Evolutionary conservation across 1,140 invertebrate species (phyloP).

Genomic region (Plectrocnemia conspersa): DNA sequence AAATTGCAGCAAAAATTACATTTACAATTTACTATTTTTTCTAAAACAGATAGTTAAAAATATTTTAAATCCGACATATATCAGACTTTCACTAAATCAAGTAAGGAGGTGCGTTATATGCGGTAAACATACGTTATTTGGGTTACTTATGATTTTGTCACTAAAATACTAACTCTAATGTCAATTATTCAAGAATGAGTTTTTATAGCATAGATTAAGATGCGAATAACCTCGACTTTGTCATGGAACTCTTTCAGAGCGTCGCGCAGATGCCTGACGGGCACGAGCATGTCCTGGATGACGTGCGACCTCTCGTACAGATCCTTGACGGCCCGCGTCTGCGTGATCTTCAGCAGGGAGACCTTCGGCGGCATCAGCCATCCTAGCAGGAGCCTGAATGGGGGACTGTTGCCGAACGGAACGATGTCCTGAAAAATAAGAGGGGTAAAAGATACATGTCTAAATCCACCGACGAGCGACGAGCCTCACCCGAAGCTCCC

Average conservation of each 20-base stretch:
- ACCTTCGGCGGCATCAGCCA: conserved; percentile 83
- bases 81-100: too few species aligned
- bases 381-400: conserved; percentile 71
- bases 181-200: too few species aligned
- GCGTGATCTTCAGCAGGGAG: conserved; percentile 76
- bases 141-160: too few species aligned
- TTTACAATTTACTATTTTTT: too few species aligned
- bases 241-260: conserved; percentile 63
- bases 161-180: too few species aligned
- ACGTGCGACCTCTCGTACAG: conserved; percentile 76
- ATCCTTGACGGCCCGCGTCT: conserved; percentile 65
- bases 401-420: conserved; percentile 74
- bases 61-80: too few species aligned
- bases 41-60: too few species aligned
- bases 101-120: too few species aligned
- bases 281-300: conserved; percentile 83
- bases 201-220: too few species aligned
- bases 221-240: conserved; percentile 63
- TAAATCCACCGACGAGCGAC: too few species aligned
- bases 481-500: conserved; percentile 71
- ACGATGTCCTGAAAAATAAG: conserved; percentile 65
- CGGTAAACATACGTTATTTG: too few species aligned
- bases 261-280: conserved; percentile 58
- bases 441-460: not conserved
- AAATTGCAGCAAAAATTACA: too few species aligned